A percentile compares a stretch with the other conserved stretches of the same genome.
Conservation (phyloP, 2,797 vertebrate genomes). For the Sebastes nivosus region DNA sequence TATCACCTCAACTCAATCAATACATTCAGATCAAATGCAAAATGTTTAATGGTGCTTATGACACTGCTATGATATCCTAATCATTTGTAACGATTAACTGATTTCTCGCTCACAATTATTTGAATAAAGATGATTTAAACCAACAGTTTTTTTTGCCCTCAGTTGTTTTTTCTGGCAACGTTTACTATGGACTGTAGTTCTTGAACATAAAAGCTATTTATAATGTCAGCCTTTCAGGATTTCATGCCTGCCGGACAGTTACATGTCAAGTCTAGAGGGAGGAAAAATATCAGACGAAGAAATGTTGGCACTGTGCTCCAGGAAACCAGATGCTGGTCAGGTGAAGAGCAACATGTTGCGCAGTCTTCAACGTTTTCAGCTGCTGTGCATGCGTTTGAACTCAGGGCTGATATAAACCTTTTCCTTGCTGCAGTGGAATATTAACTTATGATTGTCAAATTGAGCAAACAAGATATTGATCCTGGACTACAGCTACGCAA, state of each 20-base stretch:
- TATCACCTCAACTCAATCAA: background rate
- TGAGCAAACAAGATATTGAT: background rate
- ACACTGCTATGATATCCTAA: background rate
- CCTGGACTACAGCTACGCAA: background rate
- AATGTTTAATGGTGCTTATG: slow-evolving; percentile 2
- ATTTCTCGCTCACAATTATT: slow-evolving; percentile 25
- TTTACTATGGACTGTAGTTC: background rate
- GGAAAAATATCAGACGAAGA: slow-evolving; percentile 50
- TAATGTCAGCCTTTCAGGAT: background rate
- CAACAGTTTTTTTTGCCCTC: background rate
- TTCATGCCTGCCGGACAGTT: background rate
- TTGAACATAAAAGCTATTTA: background rate
- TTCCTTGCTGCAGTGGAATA: background rate
- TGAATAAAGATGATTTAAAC: slow-evolving; percentile 62
- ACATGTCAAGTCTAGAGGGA: slow-evolving; percentile 28
- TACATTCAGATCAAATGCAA: background rate
- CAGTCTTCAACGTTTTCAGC: slow-evolving; percentile 20
- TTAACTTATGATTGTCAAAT: background rate
- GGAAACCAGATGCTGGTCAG: slow-evolving; percentile 24
- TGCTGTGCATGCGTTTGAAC: slow-evolving; percentile 18
- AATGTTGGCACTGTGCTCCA: slow-evolving; percentile 55
- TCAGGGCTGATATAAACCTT: background rate
- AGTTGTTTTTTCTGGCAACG: background rate
- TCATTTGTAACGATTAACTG: slow-evolving; percentile 24
- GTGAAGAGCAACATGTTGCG: slow-evolving; percentile 46